phyloP scores from a whole-genome alignment of 2,113 vertebrate species.

The Osmerus mordax region DNA sequence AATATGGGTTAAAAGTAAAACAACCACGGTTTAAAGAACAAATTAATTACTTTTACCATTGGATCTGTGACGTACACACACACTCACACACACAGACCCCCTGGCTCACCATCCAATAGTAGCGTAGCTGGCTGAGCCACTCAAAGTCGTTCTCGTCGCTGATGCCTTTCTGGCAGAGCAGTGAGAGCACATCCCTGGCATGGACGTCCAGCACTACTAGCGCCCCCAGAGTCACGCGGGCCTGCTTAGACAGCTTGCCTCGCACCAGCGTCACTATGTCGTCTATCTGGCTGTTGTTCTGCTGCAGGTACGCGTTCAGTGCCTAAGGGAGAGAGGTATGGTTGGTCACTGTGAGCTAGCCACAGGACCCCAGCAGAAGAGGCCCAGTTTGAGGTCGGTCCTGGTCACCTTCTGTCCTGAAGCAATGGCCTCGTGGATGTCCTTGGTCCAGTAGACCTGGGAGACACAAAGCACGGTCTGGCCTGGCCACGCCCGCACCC shows the following conservation, averaged over 20 bases:
- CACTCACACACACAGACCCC: neutral
- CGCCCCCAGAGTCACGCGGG: slow-evolving; percentile 80
- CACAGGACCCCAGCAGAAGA: neutral
- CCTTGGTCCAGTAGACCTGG: slow-evolving; percentile 82
- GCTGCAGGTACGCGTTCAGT: slow-evolving; percentile 75
- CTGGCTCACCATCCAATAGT: slow-evolving; percentile 82
- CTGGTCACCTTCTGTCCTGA: slow-evolving; percentile 67
- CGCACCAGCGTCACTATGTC: slow-evolving; percentile 83
- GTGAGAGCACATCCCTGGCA: slow-evolving; percentile 79
- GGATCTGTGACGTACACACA: neutral
- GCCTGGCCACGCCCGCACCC: slow-evolving; percentile 86
- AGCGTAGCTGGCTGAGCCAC: slow-evolving; percentile 88
- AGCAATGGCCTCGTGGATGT: slow-evolving; percentile 78
- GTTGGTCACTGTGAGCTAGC: neutral
- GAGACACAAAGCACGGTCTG: slow-evolving; percentile 90
- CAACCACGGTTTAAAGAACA: neutral
- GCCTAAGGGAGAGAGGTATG: slow-evolving; percentile 59
- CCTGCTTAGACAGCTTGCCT: slow-evolving; percentile 86
- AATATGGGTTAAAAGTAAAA: neutral
- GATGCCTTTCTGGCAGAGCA: slow-evolving; percentile 78
- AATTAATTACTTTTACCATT: too few species aligned
- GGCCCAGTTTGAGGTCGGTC: neutral
- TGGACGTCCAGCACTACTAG: slow-evolving; percentile 86
- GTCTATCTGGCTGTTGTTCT: slow-evolving; percentile 83
- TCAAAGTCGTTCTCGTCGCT: slow-evolving; percentile 84